phyloP scores from a whole-genome alignment of 2,888 invertebrate genomes.

The Iphiclides podalirius region DNA sequence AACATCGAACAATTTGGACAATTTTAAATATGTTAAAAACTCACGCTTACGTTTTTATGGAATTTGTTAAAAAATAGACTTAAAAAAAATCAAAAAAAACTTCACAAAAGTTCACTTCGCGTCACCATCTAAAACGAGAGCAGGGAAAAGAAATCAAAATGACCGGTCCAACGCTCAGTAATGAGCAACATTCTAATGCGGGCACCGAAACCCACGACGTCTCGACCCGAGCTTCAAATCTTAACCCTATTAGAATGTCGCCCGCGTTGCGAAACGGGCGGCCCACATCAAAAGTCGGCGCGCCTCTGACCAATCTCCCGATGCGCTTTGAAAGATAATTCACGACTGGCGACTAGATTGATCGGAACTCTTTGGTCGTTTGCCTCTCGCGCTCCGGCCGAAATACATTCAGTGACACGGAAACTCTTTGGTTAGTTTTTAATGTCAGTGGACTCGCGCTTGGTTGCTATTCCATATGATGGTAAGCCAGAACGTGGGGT shows the following conservation, averaged over 20 bases:
- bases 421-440: too few relatives aligned
- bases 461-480: too few relatives aligned
- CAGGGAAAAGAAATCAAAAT: constrained; percentile 6
- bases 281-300: constrained; percentile 52
- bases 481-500: too few relatives aligned
- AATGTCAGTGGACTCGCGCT: too few relatives aligned
- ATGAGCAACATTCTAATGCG: constrained; percentile 15
- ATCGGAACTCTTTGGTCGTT: constrained; percentile 46
- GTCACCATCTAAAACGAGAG: not conserved
- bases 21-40: too few relatives aligned
- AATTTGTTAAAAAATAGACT: too few relatives aligned
- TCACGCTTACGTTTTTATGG: too few relatives aligned
- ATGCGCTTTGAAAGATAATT: constrained; percentile 43
- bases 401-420: too few relatives aligned
- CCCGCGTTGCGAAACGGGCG: constrained; percentile 63
- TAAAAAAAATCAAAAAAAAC: too few relatives aligned
- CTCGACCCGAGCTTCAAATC: constrained; percentile 65
- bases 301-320: constrained; percentile 51
- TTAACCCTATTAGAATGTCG: constrained; percentile 73
- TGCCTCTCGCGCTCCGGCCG: constrained; percentile 11
- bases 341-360: constrained; percentile 52
- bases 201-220: constrained; percentile 13
- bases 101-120: too few relatives aligned
- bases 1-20: too few relatives aligned
- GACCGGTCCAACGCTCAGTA: not conserved